Evolutionary conservation across 2,797 vertebrate genomes (phyloP).

Genomic region (Cyprinella venusta): DNA sequence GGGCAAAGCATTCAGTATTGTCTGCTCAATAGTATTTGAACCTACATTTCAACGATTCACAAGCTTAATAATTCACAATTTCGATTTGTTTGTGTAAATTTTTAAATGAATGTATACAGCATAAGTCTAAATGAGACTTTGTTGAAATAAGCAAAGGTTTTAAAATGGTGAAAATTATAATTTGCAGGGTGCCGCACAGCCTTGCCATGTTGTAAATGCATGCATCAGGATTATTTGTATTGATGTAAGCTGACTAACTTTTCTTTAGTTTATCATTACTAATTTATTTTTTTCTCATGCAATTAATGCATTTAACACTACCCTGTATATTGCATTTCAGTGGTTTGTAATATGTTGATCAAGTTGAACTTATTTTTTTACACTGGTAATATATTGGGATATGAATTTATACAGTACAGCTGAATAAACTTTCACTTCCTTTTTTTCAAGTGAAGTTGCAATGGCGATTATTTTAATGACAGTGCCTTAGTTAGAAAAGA

Average conservation of each 20-base stretch:
- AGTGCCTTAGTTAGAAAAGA: background rate
- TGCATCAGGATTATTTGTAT: background rate
- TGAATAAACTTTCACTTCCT: conserved; percentile 2
- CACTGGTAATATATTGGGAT: background rate
- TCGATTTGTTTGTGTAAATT: background rate
- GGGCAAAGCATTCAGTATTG: background rate
- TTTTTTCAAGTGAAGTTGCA: background rate
- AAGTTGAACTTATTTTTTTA: conserved; percentile 1
- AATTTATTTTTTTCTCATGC: background rate
- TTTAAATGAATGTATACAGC: background rate
- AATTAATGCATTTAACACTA: background rate
- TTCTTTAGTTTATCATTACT: background rate
- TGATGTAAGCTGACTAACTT: background rate
- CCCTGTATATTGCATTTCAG: background rate
- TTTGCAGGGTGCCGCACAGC: background rate
- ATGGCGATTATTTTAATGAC: background rate
- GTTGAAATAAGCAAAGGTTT: too few relatives aligned
- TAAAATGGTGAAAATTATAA: background rate
- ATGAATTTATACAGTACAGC: background rate
- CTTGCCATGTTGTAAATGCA: background rate
- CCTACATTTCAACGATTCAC: background rate
- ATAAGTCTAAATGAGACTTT: background rate
- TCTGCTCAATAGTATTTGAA: background rate
- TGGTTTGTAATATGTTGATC: background rate
- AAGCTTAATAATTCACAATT: background rate